These are phyloP conservation scores for Nomada lathburiana DNA, from an alignment of 2,888 invertebrate species.

Conservation along the genomic window DNA sequence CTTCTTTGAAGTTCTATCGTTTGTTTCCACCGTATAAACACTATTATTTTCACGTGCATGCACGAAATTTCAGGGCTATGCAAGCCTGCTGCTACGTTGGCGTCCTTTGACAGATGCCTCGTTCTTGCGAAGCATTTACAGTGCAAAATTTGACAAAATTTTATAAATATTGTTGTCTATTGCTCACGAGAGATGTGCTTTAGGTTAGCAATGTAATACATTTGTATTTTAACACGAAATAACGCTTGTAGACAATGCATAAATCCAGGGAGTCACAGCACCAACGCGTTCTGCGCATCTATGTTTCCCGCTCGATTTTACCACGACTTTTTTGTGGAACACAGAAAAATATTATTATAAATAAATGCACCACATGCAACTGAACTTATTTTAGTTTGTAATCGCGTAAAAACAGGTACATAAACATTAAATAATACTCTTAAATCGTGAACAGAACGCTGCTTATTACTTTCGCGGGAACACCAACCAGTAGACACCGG, in stretches of 20 bases:
- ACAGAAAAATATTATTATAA: neutral
- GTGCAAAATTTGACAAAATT: slow-evolving; percentile 30
- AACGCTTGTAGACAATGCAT: slow-evolving; percentile 1
- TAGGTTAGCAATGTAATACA: neutral
- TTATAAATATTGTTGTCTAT: neutral
- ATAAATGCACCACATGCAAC: neutral
- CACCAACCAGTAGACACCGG: slow-evolving; percentile 72
- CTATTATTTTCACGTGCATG: slow-evolving; percentile 3
- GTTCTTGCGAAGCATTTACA: slow-evolving; percentile 38
- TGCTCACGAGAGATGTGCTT: slow-evolving; percentile 6
- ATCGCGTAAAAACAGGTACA: neutral
- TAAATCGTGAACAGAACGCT: slow-evolving; percentile 33
- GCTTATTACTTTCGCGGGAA: slow-evolving; percentile 77
- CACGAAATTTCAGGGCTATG: slow-evolving; percentile 3
- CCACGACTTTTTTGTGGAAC: slow-evolving; percentile 33
- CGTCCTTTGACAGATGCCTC: slow-evolving; percentile 53
- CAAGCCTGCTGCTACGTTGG: slow-evolving; percentile 29
- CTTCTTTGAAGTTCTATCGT: slow-evolving; percentile 20
- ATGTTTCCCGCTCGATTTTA: slow-evolving; percentile 58
- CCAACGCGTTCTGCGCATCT: slow-evolving; percentile 51
- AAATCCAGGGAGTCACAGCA: slow-evolving; percentile 40
- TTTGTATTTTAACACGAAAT: slow-evolving; percentile 19
- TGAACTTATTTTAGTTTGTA: neutral
- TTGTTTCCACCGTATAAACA: slow-evolving; percentile 13
- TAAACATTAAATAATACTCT: slow-evolving; percentile 14